phyloP scores from a whole-genome alignment of 2,113 vertebrate genomes.

The Cavia aperea region DNA sequence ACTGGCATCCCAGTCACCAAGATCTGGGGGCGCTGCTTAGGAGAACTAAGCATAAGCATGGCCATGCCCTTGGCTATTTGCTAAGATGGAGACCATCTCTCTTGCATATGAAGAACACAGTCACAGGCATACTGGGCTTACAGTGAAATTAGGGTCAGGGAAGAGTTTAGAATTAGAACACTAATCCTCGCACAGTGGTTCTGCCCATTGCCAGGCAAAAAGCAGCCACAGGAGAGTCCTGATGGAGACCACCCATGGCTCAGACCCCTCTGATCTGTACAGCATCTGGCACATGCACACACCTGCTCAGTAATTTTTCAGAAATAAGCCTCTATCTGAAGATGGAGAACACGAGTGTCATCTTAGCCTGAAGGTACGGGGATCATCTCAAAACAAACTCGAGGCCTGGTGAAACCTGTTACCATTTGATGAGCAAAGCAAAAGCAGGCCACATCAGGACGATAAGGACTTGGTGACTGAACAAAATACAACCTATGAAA shows the following conservation, averaged over 20 bases:
- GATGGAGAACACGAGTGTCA: neutral
- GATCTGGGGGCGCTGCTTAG: accelerated
- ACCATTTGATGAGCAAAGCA: neutral
- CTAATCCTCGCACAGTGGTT: neutral
- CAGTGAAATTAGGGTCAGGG: neutral
- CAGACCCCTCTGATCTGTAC: neutral
- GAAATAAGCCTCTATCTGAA: neutral
- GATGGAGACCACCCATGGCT: accelerated
- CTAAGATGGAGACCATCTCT: accelerated
- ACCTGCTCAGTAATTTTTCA: neutral
- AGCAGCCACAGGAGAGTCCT: neutral
- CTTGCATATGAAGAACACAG: neutral
- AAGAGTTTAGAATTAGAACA: neutral
- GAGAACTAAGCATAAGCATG: neutral
- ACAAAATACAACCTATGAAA: neutral
- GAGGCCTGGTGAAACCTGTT: neutral
- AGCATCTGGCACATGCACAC: too few relatives aligned
- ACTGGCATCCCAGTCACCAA: neutral
- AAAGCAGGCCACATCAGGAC: neutral
- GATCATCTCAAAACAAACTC: neutral
- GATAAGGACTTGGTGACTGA: neutral
- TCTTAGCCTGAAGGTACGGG: neutral
- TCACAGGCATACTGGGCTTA: too few relatives aligned
- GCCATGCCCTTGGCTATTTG: accelerated
- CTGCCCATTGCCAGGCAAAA: neutral